Conservation (phyloP, 1,140 invertebrate genomes). For the Meteorus sp. region DNA sequence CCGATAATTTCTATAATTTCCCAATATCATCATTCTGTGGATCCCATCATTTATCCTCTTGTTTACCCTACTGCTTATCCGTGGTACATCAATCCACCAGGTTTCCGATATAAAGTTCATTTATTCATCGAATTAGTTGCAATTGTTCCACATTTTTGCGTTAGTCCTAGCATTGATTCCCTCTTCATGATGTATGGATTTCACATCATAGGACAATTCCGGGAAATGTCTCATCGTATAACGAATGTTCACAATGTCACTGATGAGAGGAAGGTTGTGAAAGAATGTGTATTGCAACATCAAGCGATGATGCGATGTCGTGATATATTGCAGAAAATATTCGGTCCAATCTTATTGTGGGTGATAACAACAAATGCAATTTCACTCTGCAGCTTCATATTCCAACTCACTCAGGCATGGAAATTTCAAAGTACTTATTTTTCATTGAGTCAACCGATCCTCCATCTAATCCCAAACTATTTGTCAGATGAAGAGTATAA, state of each 20-base stretch:
- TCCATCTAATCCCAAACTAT: not conserved
- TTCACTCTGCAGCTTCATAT: conserved; percentile 35
- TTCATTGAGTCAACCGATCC: not conserved
- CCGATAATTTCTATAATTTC: not conserved
- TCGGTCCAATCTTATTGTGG: conserved; percentile 33
- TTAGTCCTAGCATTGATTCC: not conserved
- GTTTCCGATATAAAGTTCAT: not conserved
- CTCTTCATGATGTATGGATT: not conserved
- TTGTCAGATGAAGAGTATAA: conserved; percentile 11
- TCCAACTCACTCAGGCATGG: conserved; percentile 37
- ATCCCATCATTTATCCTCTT: not conserved
- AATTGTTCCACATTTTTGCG: not conserved
- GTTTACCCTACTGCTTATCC: not conserved
- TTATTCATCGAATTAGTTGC: not conserved
- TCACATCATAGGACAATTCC: not conserved
- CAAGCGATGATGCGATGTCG: conserved; percentile 19
- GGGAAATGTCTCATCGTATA: too few species aligned
- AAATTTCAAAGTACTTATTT: not conserved
- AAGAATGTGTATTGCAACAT: conserved; percentile 20
- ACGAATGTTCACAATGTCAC: not conserved
- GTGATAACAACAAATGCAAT: conserved; percentile 31
- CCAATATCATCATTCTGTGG: not conserved
- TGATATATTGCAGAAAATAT: conserved; percentile 31
- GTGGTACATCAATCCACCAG: not conserved
- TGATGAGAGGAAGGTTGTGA: not conserved